These are phyloP conservation scores for Lysiphlebus fabarum DNA, from an alignment of 1,140 invertebrate genomes.

Conservation along the genomic window DNA sequence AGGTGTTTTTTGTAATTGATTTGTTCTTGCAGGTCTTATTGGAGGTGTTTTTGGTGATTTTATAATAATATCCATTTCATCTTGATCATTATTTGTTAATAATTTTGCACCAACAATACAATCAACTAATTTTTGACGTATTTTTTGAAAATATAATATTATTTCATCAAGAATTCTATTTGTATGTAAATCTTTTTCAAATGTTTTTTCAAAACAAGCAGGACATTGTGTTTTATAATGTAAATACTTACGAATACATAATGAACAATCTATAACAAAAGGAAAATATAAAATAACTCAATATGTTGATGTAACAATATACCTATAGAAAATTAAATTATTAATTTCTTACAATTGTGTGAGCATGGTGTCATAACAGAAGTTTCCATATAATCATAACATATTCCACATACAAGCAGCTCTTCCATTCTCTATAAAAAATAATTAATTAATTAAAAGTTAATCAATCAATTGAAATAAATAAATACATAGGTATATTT, in stretches of 20 bases:
- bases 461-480: not conserved
- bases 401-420: conserved; percentile 50
- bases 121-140: conserved; percentile 44
- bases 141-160: conserved; percentile 39
- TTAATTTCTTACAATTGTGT: conserved; percentile 51
- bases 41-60: conserved; percentile 19
- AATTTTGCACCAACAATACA: conserved; percentile 23
- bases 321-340: conserved; percentile 1
- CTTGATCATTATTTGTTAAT: not conserved
- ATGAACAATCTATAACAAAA: conserved; percentile 54
- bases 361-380: conserved; percentile 52
- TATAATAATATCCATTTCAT: not conserved
- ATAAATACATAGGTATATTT: not conserved
- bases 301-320: too few species aligned
- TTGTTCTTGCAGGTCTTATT: conserved; percentile 25
- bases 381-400: conserved; percentile 53
- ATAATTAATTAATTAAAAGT: conserved; percentile 16
- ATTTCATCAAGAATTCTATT: conserved; percentile 56
- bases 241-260: conserved; percentile 59
- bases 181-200: conserved; percentile 54
- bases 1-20: conserved; percentile 7
- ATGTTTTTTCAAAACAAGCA: conserved; percentile 54
- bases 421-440: conserved; percentile 48
- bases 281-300: too few species aligned
- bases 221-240: conserved; percentile 59